Evolutionary conservation across 2,797 vertebrate species (phyloP), one percentile per base, ranked within the genome.

Genomic region (Acipenser ruthenus): DNA sequence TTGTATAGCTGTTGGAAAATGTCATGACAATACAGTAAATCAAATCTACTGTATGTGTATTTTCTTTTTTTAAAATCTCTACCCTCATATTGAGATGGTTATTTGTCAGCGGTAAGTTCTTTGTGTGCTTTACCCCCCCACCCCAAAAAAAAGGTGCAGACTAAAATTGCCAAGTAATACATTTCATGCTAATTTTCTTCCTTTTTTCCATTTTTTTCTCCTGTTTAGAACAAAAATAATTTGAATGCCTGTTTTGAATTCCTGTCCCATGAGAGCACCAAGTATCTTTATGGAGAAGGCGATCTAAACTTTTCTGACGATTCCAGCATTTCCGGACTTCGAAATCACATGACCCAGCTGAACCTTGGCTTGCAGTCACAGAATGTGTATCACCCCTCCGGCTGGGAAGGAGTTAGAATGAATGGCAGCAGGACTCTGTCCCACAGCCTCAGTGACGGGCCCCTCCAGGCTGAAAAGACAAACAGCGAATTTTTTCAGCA

Each of bases 331-430:
- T 86, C 85, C 75, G 85, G 91, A 85, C 85, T 97, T 78, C 93
- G 81, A 73, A 98, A 98, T 93, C 96, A 96, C 93, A 98, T 99
- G 96, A 98, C 96, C 91, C 96, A 97, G 87, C 93, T 98, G 83
- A 98, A 94, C 88, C 89, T 99, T 86, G 96, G 95, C 87, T 86
- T 94, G 81, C 94, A 94, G 79, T 93, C 94, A 69, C 95, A 97
- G 84, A 93, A 96, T 49, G 87, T 95, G 80, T 93, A 94, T 71
- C 91, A 87, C 78, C 89, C 91, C 73, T 90, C 89, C 69, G 84
- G 84, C 81, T 92, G 91, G 82, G 95, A 96, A 85, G 85, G 90
- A 84, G 84, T 81, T 86, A 94, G 94, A 87, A 94, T 98, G 93
- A 99, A 99, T 82, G 96, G 96, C 86, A 96, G 93, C 82, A 89